These are phyloP conservation scores for Metopia argyrocephala DNA, from an alignment of 2,888 invertebrate genomes.

Conservation along the genomic window DNA sequence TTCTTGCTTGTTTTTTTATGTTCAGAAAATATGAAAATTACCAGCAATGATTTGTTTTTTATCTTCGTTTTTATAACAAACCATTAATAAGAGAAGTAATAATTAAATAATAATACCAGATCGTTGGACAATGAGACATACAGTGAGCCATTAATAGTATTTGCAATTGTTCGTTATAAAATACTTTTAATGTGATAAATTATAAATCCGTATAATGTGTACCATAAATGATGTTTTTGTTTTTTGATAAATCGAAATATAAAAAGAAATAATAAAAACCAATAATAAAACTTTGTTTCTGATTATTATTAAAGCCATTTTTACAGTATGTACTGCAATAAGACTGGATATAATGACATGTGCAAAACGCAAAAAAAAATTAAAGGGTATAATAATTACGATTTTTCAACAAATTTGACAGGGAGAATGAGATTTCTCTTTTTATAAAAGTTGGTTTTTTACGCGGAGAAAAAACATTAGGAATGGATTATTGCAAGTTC, in stretches of 20 bases:
- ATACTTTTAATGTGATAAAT: constrained; percentile 11
- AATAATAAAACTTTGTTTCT: background rate
- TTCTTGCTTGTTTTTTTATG: no score
- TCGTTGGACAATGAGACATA: background rate
- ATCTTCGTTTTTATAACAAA: background rate
- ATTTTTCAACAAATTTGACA: no score
- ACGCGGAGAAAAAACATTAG: no score
- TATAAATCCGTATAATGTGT: background rate
- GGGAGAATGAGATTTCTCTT: no score
- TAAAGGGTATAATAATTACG: no score
- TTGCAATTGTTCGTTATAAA: background rate
- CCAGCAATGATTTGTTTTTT: background rate
- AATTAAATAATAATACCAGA: background rate
- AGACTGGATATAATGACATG: no score
- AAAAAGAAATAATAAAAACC: background rate
- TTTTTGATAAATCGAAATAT: background rate
- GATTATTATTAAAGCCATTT: no score
- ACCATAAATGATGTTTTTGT: background rate
- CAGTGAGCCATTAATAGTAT: background rate
- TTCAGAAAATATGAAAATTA: no score
- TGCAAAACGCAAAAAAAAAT: no score
- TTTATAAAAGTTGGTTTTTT: no score
- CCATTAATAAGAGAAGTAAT: background rate
- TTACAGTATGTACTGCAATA: no score
- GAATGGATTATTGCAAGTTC: no score